Evolutionary conservation across 2,113 vertebrate genomes (phyloP), one percentile per base, ranked within the genome.

Genomic region (Platichthys flesus): DNA sequence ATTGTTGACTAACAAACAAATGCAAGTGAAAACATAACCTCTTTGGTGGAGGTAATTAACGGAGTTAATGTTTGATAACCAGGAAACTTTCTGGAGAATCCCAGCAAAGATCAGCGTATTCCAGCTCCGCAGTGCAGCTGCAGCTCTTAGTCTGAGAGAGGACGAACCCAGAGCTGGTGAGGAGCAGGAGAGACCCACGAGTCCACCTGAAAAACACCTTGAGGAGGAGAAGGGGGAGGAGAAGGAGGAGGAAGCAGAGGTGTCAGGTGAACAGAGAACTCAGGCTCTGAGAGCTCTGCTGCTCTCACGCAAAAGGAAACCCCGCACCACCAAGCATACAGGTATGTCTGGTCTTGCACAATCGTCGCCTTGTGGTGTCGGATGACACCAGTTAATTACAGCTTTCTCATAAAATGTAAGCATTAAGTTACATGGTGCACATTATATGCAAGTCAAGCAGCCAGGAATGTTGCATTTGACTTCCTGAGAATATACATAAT

Each of bases 81-180:
- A 99, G 97, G 97, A 99, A 88, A 93, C 91, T 9, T 99, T 99
- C 93, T 99, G 97, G 97, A 96, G 97, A 77, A 97, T 99, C 81
- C 95, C 97, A 2, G 94, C 91, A 12, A 92, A 95, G 49, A 84
- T 97, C 69, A 95, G 74, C 31, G 83, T 90, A 0, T 84, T 83
- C 67, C 94, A 94, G 84, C 95, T 98, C 14, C 88, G 91, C 2
- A 89, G 73, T 0, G 35, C 89, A 0, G 96, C 97, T 0, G 81
- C 93, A 52, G 94, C 95, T 81, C 86, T 99, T 1, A 58, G 81
- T 80, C 79, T 65, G 2, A 18, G 42, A 14, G 54, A 71, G 1
- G 86, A 86, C 8, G 56, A 70, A 15, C 58, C 56, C 3, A 14
- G 7, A 76, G 85, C 54, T 74, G 77, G 9, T 2, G 83, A 84